Conservation (phyloP, 2,797 vertebrate species). For the Ctenosaura bakeri region DNA sequence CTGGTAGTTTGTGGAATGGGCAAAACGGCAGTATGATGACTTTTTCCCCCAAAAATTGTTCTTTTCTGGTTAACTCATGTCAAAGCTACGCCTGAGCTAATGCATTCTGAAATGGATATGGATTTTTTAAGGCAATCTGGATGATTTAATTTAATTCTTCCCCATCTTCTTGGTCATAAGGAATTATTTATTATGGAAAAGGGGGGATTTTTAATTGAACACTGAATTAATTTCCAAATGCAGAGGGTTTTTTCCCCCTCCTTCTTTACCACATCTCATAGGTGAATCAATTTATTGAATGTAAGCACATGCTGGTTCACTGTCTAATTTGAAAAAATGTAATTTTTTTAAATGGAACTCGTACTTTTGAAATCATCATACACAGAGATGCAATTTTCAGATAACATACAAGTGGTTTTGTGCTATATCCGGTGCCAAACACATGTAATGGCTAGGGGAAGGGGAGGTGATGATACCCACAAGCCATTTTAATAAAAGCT, state of each 20-base stretch:
- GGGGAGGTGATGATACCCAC: slow-evolving; percentile 35
- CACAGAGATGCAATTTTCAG: slow-evolving; percentile 53
- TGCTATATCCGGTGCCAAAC: slow-evolving; percentile 37
- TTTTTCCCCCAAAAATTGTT: background rate
- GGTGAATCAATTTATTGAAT: slow-evolving; percentile 21
- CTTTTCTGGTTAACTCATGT: slow-evolving; percentile 39
- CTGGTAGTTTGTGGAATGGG: slow-evolving; percentile 26
- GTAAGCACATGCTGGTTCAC: slow-evolving; percentile 10
- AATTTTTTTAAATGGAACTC: background rate
- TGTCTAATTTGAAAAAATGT: slow-evolving; percentile 32
- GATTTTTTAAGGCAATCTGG: slow-evolving; percentile 68
- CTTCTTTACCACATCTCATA: background rate
- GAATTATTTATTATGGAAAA: slow-evolving; percentile 53
- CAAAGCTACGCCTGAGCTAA: slow-evolving; percentile 46
- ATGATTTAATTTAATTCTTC: slow-evolving; percentile 53
- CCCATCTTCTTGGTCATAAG: slow-evolving; percentile 32
- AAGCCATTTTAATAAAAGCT: slow-evolving; percentile 45
- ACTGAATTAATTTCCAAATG: slow-evolving; percentile 58
- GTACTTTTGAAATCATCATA: slow-evolving; percentile 15
- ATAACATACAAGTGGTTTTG: slow-evolving; percentile 24
- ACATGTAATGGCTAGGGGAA: background rate
- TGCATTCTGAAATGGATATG: slow-evolving; percentile 55
- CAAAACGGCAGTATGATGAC: background rate
- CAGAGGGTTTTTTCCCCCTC: background rate
- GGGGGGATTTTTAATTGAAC: slow-evolving; percentile 52